Base-by-base conservation (phyloP, 2,888 invertebrate genomes). In the Cephus sareptanus region DNA sequence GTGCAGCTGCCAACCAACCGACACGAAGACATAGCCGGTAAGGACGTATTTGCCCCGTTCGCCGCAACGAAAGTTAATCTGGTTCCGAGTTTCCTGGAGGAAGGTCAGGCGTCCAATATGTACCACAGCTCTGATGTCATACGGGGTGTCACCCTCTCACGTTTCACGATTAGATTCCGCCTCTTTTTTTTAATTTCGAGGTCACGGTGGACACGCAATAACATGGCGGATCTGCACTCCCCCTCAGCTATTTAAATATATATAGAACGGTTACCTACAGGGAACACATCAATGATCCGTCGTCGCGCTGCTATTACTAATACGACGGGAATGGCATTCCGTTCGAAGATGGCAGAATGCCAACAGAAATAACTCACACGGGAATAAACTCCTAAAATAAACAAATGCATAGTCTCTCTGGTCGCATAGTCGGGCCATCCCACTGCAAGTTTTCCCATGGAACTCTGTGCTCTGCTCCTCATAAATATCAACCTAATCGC, bases 311-410 rank as follows among this genome's bases (percentile, higher is more conserved):
- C 56, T 9, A 23, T 70, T 74, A 70, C 75, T 77, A 77, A 77
- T 75, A n/a, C 69, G 70, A 40, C 31, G 70, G 77, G 77, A 74
- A 77, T 77, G 77, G 77, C 69, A 77, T 77, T 77, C 71, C n/a
- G 75, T 34, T 71, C 70, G 11, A 70, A 70, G 70, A 34, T 77
- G 77, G 77, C 77, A 34, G 75, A 56, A 77, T 75, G 77, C 77
- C 77, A 77, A 34, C 34, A 75, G 35, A 77, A 77, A 77, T 77
- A 75, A 75, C 75, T 40, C 30, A 70, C 40, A 77, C 75, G 70
- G 71, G 75, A 77, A 75, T 77, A 75, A 75, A 75, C 31, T 69
- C 68, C 34, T 34, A 77, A 77, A 77, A 77, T 77, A 77, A 75
- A 70, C 70, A 40, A 77, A 37, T 30, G 75, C 40, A 37, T 75